Evolutionary conservation across 2,888 invertebrate genomes (phyloP).

Genomic region (Doris montereyensis): DNA sequence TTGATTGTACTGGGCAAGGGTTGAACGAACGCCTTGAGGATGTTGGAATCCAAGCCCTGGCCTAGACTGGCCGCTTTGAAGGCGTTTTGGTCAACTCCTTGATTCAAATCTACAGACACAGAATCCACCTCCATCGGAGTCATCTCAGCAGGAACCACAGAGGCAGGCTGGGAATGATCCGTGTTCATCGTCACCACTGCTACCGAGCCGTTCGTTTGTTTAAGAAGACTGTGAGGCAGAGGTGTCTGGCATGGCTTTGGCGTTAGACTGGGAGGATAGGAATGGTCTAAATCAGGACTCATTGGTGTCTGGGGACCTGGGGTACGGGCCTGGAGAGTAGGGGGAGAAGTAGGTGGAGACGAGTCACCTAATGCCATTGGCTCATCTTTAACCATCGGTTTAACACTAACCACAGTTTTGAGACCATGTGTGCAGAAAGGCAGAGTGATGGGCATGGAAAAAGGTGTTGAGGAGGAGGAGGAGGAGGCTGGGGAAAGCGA

Average conservation of each 20-base stretch:
- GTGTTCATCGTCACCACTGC: conserved; percentile 55
- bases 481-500: neutral
- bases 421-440: conserved; percentile 24
- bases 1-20: conserved; percentile 28
- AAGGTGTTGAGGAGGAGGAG: neutral
- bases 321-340: conserved; percentile 42
- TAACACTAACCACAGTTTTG: conserved; percentile 36
- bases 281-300: conserved; percentile 66
- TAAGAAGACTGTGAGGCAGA: neutral
- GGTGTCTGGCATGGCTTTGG: conserved; percentile 21
- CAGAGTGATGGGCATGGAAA: conserved; percentile 30
- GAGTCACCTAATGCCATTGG: conserved; percentile 43
- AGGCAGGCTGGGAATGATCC: conserved; percentile 69
- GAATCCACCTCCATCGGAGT: conserved; percentile 69
- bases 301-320: conserved; percentile 48
- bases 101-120: conserved; percentile 43
- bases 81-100: conserved; percentile 46
- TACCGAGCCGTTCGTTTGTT: conserved; percentile 2
- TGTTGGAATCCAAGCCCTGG: conserved; percentile 36
- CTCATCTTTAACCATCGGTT: conserved; percentile 46
- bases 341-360: conserved; percentile 65
- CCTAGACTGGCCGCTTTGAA: conserved; percentile 49
- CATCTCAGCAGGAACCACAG: conserved; percentile 55
- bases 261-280: conserved; percentile 51
- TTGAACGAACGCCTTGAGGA: conserved; percentile 20